Evolutionary conservation across 1,140 invertebrate species (phyloP), one percentile per base, ranked within the genome.

Genomic region (Latrodectus geometricus): DNA sequence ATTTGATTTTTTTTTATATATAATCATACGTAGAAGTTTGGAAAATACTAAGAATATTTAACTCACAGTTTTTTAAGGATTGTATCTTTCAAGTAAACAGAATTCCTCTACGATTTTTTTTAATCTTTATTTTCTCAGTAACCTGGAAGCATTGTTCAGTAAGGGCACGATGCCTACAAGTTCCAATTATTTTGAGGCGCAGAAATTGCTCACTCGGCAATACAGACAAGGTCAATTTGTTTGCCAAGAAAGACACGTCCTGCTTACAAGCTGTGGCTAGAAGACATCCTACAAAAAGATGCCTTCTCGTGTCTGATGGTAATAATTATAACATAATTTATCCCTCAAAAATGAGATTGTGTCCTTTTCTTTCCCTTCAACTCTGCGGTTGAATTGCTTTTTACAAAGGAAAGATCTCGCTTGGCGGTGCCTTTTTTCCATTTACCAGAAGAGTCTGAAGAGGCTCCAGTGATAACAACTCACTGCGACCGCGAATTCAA

Each of bases 301-400:
- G 17, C 11, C 54, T 61, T 61, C 11, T 61, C 54, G 54, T 61
- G 54, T 61, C 54, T 61, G 14, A 9, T 23, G 68, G 68, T 8
- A 69, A 69, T 23, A 69, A 69, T 69, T 69, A 69, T 69, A 69
- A 69, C 14, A 21, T 69, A n/a, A 69, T 23, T 69, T 23, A 69
- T 69, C 68, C 68, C 17, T 2, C 12, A 65, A 69, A 69, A n/a
- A 69, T 23, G 68, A 23, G 21, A 15, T 23, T 61, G 20, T n/a
- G 68, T 20, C 20, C 21, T 69, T 69, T 69, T 61, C 17, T 61
- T 61, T 17, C 54, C 54, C 54, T 61, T 35, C 35, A 35, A 35
- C 35, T 65, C 61, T 69, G 68, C 68, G 68, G 68, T 69, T 69
- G 68, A 69, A n/a, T 69, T 23, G n/a, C 0, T 21, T n/a, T 69